Base-by-base conservation (phyloP, 2,888 invertebrate species). In the Ctenicera cuprea region DNA sequence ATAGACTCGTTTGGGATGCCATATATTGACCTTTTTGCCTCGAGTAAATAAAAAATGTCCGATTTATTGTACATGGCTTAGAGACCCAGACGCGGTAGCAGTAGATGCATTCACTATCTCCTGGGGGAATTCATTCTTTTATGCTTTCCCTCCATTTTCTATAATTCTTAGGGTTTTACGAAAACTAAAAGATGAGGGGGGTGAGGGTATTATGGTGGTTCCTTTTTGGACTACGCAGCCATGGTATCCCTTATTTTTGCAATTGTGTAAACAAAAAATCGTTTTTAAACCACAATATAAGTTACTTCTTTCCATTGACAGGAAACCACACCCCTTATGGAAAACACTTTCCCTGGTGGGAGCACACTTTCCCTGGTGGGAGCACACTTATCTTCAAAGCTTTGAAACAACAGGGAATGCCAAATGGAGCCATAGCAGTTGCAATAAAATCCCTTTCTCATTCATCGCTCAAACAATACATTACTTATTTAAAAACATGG, bases 351-450 rank as follows among this genome's bases (percentile, higher is more conserved):
- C n/a, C n/a, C n/a, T n/a, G n/a, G n/a, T n/a, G n/a, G n/a, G n/a
- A n/a, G n/a, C n/a, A n/a, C n/a, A n/a, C n/a, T n/a, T n/a, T n/a
- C n/a, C n/a, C n/a, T n/a, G n/a, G n/a, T n/a, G n/a, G n/a, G n/a
- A n/a, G n/a, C n/a, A n/a, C n/a, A n/a, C n/a, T n/a, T n/a, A n/a
- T n/a, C n/a, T n/a, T n/a, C n/a, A n/a, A 62, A 68, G 14, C 14
- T 48, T 76, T 77, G 73, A 75, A 63, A 75, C 76, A 74, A 75
- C 71, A 63, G 77, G 69, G 41, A 73, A 73, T 41, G 14, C 41
- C 5, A 41, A 4, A 0, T n/a, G n/a, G 5, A 14, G 4, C 4
- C n/a, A 4, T 4, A 26, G 26, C 2, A 26, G 26, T 26, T 26
- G 2, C 26, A 3, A 2, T 26, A 5, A 26, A 26, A 26, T 4